Conservation (phyloP, 1,140 invertebrate genomes). For the Rhopalosiphum maidis region DNA sequence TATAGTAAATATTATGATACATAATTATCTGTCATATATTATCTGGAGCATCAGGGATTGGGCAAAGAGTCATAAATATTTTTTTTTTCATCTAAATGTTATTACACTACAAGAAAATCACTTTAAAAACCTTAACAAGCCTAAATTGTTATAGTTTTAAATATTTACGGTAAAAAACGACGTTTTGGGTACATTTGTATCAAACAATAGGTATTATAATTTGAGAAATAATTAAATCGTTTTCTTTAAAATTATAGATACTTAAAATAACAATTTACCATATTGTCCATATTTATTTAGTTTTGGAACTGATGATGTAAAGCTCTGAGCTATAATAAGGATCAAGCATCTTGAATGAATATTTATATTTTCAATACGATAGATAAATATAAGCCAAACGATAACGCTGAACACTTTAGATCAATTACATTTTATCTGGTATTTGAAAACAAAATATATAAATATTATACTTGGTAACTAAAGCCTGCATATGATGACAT, state of each 20-base stretch:
- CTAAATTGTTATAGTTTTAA: not conserved
- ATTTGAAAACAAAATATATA: not conserved
- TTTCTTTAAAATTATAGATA: not conserved
- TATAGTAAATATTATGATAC: not conserved
- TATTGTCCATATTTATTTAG: not conserved
- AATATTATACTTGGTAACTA: not conserved
- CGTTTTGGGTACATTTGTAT: not conserved
- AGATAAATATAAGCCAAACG: not conserved
- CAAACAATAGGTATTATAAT: not conserved
- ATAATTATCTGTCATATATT: not conserved
- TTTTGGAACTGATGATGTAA: not conserved
- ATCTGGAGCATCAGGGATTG: not conserved
- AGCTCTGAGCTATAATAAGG: not conserved
- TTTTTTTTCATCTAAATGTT: not conserved
- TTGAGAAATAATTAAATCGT: not conserved
- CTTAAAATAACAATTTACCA: too few relatives aligned
- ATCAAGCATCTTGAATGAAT: not conserved
- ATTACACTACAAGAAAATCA: not conserved
- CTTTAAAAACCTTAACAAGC: not conserved
- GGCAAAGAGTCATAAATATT: not conserved
- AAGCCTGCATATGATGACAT: not conserved
- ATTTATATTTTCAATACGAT: not conserved
- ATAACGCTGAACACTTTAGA: not conserved
- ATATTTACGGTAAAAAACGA: not conserved
- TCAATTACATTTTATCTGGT: not conserved